Percentiles rank a stretch among this genome's conserved stretches.
phyloP scores from a whole-genome alignment of 2,888 invertebrate genomes.

The Mythimna pallens region DNA sequence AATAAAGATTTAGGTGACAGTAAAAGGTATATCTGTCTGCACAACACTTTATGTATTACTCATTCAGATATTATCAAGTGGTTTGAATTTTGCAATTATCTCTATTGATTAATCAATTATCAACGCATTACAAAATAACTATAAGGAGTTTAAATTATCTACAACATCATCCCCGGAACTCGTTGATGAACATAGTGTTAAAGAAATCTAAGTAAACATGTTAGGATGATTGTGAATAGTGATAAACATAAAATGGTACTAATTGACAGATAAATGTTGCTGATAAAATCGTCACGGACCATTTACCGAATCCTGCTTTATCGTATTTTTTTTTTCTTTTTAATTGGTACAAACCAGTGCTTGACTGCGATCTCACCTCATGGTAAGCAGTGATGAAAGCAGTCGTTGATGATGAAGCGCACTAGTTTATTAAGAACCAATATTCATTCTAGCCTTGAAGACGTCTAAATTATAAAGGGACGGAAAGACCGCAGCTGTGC shows the following conservation, averaged over 20 bases:
- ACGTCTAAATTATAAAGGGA: no score
- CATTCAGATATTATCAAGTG: constrained; percentile 2
- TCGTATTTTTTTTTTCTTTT: no score
- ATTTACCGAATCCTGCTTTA: not conserved
- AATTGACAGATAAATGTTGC: constrained; percentile 46
- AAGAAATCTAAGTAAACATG: not conserved
- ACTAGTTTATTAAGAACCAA: no score
- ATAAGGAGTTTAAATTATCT: constrained; percentile 17
- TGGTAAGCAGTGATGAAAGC: no score
- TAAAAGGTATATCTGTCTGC: not conserved
- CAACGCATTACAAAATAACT: constrained; percentile 14
- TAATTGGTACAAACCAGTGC: no score
- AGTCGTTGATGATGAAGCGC: no score
- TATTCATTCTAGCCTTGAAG: no score
- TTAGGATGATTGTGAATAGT: not conserved
- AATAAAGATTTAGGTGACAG: not conserved
- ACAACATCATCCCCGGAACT: constrained; percentile 9
- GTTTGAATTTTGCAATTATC: constrained; percentile 20
- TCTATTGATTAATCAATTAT: constrained; percentile 17
- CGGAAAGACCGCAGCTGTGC: no score
- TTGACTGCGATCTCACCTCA: no score
- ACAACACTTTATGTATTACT: not conserved
- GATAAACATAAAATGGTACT: constrained; percentile 35
- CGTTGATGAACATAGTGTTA: not conserved
- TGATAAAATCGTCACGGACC: constrained; percentile 34